Evolutionary conservation across 2,888 invertebrate species (phyloP).

Genomic region (Chrysodeixis includens): DNA sequence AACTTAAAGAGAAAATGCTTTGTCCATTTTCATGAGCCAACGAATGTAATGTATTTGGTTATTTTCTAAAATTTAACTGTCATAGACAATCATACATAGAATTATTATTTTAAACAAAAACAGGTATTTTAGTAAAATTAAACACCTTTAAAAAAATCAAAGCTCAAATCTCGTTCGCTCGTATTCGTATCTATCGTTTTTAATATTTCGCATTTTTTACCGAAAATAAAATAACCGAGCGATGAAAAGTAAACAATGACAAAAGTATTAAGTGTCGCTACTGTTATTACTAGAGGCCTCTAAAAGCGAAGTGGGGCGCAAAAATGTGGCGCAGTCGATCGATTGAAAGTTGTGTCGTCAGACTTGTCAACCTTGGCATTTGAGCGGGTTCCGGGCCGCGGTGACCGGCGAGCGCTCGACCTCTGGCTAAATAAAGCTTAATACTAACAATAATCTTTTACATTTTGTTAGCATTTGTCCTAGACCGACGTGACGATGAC

Average conservation of each 20-base stretch:
- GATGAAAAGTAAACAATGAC: conserved; percentile 7
- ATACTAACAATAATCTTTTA: conserved; percentile 50
- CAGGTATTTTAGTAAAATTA: too few species aligned
- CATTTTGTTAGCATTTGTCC: conserved; percentile 33
- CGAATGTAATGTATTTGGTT: too few species aligned
- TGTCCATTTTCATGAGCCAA: too few species aligned
- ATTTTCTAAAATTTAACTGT: too few species aligned
- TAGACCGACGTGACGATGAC: conserved; percentile 14
- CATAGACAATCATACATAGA: too few species aligned
- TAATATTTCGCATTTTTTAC: too few species aligned
- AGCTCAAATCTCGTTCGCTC: too few species aligned
- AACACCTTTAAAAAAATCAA: too few species aligned
- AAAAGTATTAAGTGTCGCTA: conserved; percentile 16
- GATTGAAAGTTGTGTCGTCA: conserved; percentile 88
- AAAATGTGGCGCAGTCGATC: conserved; percentile 85
- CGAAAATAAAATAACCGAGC: too few species aligned
- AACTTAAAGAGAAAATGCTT: too few species aligned
- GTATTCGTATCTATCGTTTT: too few species aligned
- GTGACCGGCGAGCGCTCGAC: conserved; percentile 74
- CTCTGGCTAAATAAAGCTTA: conserved; percentile 68
- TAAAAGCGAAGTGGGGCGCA: conserved; percentile 78
- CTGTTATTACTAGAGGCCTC: conserved; percentile 39
- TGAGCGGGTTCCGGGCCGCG: conserved; percentile 85
- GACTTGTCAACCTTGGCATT: conserved; percentile 89
- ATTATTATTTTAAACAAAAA: too few species aligned